Evolutionary conservation across 2,888 invertebrate species (phyloP).

Genomic region (Protophormia terraenovae): DNA sequence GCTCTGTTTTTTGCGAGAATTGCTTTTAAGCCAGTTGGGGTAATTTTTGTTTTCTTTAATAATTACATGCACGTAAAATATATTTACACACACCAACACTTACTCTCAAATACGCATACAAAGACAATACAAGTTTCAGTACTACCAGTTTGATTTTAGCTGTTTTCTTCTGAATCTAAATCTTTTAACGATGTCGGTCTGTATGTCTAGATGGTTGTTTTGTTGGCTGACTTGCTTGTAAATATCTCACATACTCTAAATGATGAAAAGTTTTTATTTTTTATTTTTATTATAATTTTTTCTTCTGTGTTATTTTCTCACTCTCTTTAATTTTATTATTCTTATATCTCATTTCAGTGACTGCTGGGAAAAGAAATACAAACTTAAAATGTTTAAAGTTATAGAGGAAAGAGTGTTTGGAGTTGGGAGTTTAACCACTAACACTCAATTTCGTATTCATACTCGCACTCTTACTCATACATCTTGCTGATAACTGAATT

Average conservation of each 20-base stretch:
- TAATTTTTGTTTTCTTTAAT: constrained; percentile 28
- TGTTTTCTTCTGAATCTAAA: constrained; percentile 43
- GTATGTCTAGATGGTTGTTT: constrained; percentile 30
- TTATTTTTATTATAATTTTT: background rate
- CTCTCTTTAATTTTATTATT: constrained; percentile 32
- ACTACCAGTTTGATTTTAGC: constrained; percentile 39
- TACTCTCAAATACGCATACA: background rate
- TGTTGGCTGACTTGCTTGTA: background rate
- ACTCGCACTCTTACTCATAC: constrained; percentile 33
- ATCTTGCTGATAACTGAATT: constrained; percentile 49
- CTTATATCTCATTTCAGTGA: constrained; percentile 63
- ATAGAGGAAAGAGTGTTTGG: constrained; percentile 49
- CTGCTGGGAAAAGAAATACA: constrained; percentile 29
- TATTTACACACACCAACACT: constrained; percentile 9
- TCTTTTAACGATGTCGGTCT: constrained; percentile 34
- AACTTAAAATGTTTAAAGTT: constrained; percentile 25
- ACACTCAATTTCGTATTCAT: constrained; percentile 27
- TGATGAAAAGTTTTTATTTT: constrained; percentile 28
- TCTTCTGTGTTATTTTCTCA: background rate
- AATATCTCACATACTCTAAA: constrained; percentile 43
- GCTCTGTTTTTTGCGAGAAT: constrained; percentile 29
- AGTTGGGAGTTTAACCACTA: constrained; percentile 49
- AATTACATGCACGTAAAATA: constrained; percentile 55
- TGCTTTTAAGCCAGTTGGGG: constrained; percentile 34
- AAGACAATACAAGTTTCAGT: constrained; percentile 19